A percentile compares a stretch with the other conserved stretches of the same genome.
Conservation (phyloP, 2,797 vertebrate species). For the Nothura maculosa region DNA sequence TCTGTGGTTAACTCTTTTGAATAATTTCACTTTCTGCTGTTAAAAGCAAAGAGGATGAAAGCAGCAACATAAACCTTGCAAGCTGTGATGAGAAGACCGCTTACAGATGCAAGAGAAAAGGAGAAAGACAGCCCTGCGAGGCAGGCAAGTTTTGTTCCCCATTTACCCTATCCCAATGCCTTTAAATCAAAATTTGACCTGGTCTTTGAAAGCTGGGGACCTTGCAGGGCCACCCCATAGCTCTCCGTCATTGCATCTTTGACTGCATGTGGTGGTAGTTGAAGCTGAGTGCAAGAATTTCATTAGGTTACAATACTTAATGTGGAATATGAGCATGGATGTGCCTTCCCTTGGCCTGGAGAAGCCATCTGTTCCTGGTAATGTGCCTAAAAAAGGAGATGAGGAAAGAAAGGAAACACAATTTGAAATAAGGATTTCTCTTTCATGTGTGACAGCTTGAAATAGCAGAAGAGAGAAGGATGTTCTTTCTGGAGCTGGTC, state of each 20-base stretch:
- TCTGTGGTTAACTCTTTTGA: not conserved
- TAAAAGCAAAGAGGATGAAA: not conserved
- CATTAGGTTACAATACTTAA: not conserved
- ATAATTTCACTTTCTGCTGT: not conserved
- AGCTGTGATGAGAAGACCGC: not conserved
- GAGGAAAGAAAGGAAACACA: not conserved
- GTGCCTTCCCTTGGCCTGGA: not conserved
- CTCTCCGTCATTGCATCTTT: rapidly evolving
- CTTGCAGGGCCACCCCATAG: not conserved
- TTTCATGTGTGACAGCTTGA: not conserved
- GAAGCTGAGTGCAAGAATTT: not conserved
- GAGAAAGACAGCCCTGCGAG: not conserved
- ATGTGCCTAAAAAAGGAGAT: not conserved
- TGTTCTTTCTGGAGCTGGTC: not conserved
- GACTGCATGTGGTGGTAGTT: not conserved
- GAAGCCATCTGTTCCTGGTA: not conserved
- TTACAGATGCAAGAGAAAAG: not conserved
- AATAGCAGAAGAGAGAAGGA: not conserved
- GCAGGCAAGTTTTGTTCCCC: not conserved
- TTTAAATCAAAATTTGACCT: not conserved
- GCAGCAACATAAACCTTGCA: not conserved
- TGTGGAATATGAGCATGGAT: not conserved
- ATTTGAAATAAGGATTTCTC: not conserved
- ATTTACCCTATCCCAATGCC: not conserved
- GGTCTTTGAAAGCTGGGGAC: not conserved